Base-by-base conservation (phyloP, 1,140 invertebrate genomes). In the Theocolax elegans region DNA sequence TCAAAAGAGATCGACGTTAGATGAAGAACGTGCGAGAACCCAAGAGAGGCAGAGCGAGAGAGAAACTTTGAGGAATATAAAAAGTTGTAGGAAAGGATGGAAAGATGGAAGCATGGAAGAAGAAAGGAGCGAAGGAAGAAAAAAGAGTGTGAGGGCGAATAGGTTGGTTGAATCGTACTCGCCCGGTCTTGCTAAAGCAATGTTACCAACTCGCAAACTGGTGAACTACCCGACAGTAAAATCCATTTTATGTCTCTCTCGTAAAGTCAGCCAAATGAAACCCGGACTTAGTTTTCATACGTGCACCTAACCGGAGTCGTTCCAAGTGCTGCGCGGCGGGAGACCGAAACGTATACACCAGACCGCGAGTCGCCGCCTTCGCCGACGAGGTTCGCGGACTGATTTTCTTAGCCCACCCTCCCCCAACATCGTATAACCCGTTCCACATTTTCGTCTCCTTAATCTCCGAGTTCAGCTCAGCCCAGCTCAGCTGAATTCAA, bases 181-280 rank as follows among this genome's bases (percentile, higher is more conserved):
- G 2, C 75, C 65, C 72, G 78, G 77, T 75, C 71, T 77, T 75
- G 76, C 72, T 74, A 79, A 81, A 82, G 81, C 80, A 81, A 81
- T 80, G 81, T 82, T 83, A 81, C 78, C 78, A 80, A 83, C 80
- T 83, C 77, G 80, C 82, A 79, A 83, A 82, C 81, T 82, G 81
- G 81, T 80, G 81, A 82, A 83, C 81, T 83, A 83, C 80, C 81
- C 81, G 80, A 82, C 81, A 83, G 79, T 83, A 83, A 83, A 83
- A 82, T 82, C 80, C 80, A 81, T 82, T 83, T 83, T 82, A 83
- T 83, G 81, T 81, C 81, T 77, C 62, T 72, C 76, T 83, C 81
- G 81, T 83, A 83, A 83, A 83, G 81, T 76, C 81, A 83, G 81
- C 82, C 81, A 80, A 82, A 83, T 83, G 81, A 83, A 83, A 82